Evolutionary conservation across 2,113 vertebrate genomes (phyloP), one percentile per base, ranked within the genome.

Genomic region (Psilopogon haemacephalus): DNA sequence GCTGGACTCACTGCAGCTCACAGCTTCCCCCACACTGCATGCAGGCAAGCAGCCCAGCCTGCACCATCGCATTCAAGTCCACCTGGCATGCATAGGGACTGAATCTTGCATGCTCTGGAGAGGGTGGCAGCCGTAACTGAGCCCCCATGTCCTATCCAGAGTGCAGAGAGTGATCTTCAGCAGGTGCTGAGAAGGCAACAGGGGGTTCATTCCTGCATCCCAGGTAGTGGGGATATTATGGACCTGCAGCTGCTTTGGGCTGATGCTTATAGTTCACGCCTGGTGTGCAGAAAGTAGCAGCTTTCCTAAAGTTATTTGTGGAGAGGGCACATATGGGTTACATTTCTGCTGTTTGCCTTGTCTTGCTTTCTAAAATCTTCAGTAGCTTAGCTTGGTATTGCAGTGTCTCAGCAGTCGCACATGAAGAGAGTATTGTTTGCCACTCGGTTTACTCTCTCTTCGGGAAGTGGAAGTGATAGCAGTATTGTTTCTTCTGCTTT

Each of bases 51-150:
- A 59, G 40, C n/a, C 40, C 40, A 44, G 21, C 16, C 62, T 59
- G 27, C 1, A 1, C 50, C 10, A 4, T 2, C 15, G 16, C 0
- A 2, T 11, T 8, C 1, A 1, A 21, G 32, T n/a, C 38, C 48
- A 12, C 24, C 26, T 69, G 62, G 38, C 15, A 40, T 1, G 2
- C 4, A 1, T 3, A 37, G 14, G 8, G 2, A 12, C 5, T 2
- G 26, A 32, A 40, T 3, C 28, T 32, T 37, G 8, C 20, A 10
- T n/a, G 46, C 4, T 74, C 37, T 78, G n/a, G 20, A 55, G 46
- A 26, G 12, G 5, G 1, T 63, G 8, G 3, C 27, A 75, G 75
- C 2, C 16, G 6, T 24, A 88, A 50, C 24, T n/a, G 8, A 85
- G 21, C 10, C 11, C 54, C 19, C 1, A 0, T 6, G 6, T 12